A percentile compares a stretch with the other conserved stretches of the same genome.
These are phyloP conservation scores for Capitella teleta DNA, from an alignment of 1,140 invertebrate species.

Conservation along the genomic window DNA sequence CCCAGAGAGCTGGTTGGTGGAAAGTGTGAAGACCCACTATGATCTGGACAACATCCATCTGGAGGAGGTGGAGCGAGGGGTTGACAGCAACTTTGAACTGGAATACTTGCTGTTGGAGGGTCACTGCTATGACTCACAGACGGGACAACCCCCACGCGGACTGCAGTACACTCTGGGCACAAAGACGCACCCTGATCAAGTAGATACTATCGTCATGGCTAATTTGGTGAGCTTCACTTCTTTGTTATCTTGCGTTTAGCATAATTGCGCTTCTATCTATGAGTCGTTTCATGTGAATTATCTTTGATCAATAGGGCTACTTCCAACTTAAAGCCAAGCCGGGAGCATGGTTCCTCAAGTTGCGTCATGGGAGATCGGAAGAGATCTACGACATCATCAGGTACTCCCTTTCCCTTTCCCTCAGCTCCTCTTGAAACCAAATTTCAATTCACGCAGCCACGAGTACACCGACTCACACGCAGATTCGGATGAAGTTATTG, in stretches of 20 bases:
- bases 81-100: constrained; percentile 74
- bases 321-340: constrained; percentile 92
- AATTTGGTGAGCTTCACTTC: constrained; percentile 55
- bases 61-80: constrained; percentile 38
- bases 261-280: not conserved
- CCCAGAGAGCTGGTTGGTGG: constrained; percentile 98
- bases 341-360: constrained; percentile 78
- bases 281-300: not conserved
- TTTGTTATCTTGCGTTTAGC: not conserved
- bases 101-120: constrained; percentile 86
- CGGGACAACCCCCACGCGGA: constrained; percentile 84
- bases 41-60: constrained; percentile 95
- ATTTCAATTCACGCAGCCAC: too few species aligned
- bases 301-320: constrained; percentile 33
- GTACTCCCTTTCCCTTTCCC: too few species aligned
- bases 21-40: constrained; percentile 83
- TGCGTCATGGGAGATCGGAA: constrained; percentile 74
- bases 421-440: too few species aligned
- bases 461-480: constrained; percentile 60
- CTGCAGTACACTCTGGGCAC: constrained; percentile 93
- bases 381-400: constrained; percentile 71
- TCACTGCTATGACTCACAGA: constrained; percentile 84
- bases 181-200: constrained; percentile 57
- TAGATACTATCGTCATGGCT: constrained; percentile 99
- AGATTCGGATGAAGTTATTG: constrained; percentile 55